Evolutionary conservation across 1,140 invertebrate genomes (phyloP), one percentile per base, ranked within the genome.

Genomic region (Ruditapes philippinarum): DNA sequence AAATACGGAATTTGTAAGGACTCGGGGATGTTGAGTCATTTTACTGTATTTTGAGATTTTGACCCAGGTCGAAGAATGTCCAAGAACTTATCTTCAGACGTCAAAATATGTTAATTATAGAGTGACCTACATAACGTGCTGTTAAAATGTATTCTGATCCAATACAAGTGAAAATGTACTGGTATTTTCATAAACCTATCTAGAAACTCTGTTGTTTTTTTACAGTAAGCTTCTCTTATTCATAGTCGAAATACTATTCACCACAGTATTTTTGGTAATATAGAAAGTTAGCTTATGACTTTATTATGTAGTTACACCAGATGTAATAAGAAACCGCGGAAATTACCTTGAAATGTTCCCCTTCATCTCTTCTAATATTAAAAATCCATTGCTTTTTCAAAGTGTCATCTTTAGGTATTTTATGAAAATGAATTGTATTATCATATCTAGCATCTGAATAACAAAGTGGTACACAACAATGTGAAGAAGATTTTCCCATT

Each of bases 371-470:
- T 82, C 80, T 82, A 40, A 82, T 65, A n/a, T 65, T 82, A 3
- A 54, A 11, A 22, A 82, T 68, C 54, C 31, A 65, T 65, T 65
- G 57, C 33, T 82, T 65, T 65, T 38, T 62, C 17, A 65, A 25
- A 22, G 4, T 33, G 3, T 17, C 28, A 40, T 82, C 60, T 42
- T 82, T 82, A n/a, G n/a, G n/a, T n/a, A n/a, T n/a, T n/a, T n/a
- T n/a, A n/a, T n/a, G n/a, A n/a, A n/a, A n/a, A n/a, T 42, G 12
- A 45, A 82, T 62, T 22, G 31, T n/a, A 45, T 0, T 1, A 82
- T 82, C 54, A 82, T 82, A 62, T 82, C 54, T 62, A n/a, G 12
- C 14, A 82, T 82, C 40, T 65, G 80, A 82, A 65, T 62, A 65
- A 17, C 80, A 65, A 7, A 57, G 7, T 11, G 51, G 51, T 3